phyloP scores from a whole-genome alignment of 2,113 vertebrate genomes.

The pig (Sus scrofa) region DNA sequence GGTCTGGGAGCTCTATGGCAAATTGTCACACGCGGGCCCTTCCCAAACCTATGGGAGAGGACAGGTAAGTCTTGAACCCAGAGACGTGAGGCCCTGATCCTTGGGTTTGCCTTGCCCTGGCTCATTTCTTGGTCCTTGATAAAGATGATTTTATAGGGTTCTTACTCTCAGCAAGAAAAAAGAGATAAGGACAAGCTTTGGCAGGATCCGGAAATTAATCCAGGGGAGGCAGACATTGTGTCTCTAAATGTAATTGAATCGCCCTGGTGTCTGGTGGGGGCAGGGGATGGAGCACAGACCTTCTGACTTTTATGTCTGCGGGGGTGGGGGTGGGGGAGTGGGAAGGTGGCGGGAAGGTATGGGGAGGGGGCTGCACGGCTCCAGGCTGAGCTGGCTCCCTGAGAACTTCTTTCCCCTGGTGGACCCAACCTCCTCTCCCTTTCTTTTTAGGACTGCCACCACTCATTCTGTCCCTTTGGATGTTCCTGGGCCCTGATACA shows the following conservation, averaged over 20 bases:
- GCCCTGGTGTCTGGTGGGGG: constrained; percentile 75
- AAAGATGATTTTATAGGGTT: constrained; percentile 78
- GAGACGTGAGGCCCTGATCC: background rate
- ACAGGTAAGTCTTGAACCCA: background rate
- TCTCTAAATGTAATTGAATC: constrained; percentile 84
- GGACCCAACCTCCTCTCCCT: background rate
- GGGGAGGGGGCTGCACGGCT: background rate
- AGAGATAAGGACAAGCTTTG: constrained; percentile 81
- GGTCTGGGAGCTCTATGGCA: background rate
- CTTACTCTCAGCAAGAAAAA: constrained; percentile 78
- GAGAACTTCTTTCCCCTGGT: background rate
- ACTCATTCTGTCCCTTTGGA: background rate
- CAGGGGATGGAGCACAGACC: constrained; percentile 53
- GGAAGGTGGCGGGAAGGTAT: background rate
- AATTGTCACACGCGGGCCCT: background rate
- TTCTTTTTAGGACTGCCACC: background rate
- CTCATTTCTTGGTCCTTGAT: constrained; percentile 58
- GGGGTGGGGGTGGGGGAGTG: background rate
- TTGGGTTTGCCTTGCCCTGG: background rate
- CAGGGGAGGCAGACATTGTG: constrained; percentile 81
- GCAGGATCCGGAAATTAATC: constrained; percentile 84
- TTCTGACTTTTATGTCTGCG: constrained; percentile 73
- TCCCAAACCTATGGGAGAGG: background rate
- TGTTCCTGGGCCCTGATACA: background rate
- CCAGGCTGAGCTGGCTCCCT: background rate